Base-by-base conservation (phyloP, 2,888 invertebrate genomes). In the Eupithecia dodoneata region DNA sequence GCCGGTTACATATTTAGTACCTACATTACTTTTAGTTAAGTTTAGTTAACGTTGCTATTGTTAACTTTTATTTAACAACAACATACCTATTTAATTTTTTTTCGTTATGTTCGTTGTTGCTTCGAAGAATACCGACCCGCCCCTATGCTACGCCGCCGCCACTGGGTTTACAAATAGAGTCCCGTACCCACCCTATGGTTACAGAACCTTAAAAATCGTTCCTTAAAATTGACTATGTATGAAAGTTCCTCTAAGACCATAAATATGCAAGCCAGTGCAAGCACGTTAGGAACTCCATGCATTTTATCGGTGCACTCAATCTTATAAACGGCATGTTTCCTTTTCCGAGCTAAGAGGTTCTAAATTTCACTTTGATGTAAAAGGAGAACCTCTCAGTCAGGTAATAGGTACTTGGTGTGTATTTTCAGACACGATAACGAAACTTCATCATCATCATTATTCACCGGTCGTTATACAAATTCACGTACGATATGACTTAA, bases 251-350 rank as follows among this genome's bases (percentile, higher is more conserved):
- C 18, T 59, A 52, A 49, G 13, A n/a, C 10, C 59, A 3, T 59
- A 10, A 10, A 2, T 59, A 59, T 10, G 59, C 59, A 63, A 63
- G 30, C 10, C 30, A 4, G 30, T 7, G 12, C 63, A 9, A 10
- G 59, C 59, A 18, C 59, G 30, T 63, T 30, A 18, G 30, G 63
- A 10, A 63, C 10, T 63, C 63, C 65, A 42, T 74, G 74, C 71
- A 72, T 74, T 71, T 76, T 55, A 71, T 45, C 72, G 18, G 66
- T 55, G 73, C 76, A 59, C 74, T 74, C 63, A 72, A 72, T 74
- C 72, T 74, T 69, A 15, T n/a, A 42, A 71, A 73, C 41, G 41
- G 72, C 69, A 41, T 52, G 52, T 18, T 18, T 12, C 13, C 49
- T 30, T 70, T 66, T 42, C 66, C 66, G 47, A 47, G 5, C 18